Conservation (phyloP, 2,888 invertebrate genomes). For the Fragum sueziense region DNA sequence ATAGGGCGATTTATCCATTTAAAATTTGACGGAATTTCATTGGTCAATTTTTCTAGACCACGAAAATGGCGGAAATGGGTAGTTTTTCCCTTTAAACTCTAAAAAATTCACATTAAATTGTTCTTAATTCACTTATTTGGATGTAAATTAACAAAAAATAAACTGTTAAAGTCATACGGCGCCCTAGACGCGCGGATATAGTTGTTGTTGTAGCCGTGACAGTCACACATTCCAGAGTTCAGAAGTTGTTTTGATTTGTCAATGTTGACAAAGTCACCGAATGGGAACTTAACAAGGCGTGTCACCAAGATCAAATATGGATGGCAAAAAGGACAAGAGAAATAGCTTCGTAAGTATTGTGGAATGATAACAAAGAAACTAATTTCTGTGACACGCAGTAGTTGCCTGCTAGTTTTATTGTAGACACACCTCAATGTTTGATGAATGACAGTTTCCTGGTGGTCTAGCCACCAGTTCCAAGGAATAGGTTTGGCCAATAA, state of each 20-base stretch:
- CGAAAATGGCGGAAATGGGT: slow-evolving; percentile 49
- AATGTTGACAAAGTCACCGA: slow-evolving; percentile 6
- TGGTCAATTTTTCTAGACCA: slow-evolving; percentile 51
- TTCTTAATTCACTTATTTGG: too few species aligned
- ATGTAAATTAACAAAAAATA: too few species aligned
- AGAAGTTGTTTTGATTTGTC: slow-evolving; percentile 11
- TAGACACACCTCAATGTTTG: too few species aligned
- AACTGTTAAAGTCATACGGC: too few species aligned
- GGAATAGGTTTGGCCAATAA: too few species aligned
- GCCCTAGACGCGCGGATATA: too few species aligned
- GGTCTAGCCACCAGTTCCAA: too few species aligned
- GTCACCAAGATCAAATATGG: slow-evolving; percentile 18
- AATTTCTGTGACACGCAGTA: too few species aligned
- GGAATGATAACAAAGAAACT: too few species aligned
- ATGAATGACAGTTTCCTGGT: not conserved
- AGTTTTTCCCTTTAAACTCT: not conserved
- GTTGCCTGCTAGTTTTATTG: too few species aligned
- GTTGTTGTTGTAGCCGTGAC: too few species aligned
- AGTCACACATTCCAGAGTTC: not conserved
- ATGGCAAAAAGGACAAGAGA: slow-evolving; percentile 52
- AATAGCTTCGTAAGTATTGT: slow-evolving; percentile 53
- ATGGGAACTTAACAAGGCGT: slow-evolving; percentile 14
- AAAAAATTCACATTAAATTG: too few species aligned
- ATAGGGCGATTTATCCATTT: not conserved
- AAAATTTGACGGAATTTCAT: slow-evolving; percentile 51